These are phyloP conservation scores for Brachystomella parvula DNA, from an alignment of 1,140 invertebrate species.

Conservation along the genomic window DNA sequence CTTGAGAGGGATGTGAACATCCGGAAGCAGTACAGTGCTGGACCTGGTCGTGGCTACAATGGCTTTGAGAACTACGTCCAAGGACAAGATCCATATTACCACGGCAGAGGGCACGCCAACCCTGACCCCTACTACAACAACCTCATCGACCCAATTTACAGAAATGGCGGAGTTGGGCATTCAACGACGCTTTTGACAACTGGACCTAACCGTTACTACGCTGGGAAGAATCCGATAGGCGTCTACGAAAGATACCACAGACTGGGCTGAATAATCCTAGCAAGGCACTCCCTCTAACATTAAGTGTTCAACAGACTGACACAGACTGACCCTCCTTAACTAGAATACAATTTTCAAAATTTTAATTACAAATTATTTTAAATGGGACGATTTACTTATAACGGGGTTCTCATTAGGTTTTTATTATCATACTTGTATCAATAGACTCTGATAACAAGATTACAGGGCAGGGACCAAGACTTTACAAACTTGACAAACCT, in stretches of 20 bases:
- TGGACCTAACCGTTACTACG: constrained; percentile 8
- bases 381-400: no score
- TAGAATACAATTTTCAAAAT: no score
- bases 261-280: neutral
- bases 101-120: neutral
- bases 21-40: neutral
- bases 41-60: constrained; percentile 5
- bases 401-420: no score
- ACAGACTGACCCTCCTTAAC: no score
- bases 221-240: neutral
- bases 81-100: neutral
- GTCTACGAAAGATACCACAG: constrained; percentile 3
- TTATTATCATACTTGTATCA: no score
- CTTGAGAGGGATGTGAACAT: neutral
- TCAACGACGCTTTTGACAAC: neutral
- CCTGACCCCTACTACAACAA: constrained; percentile 7
- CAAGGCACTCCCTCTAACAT: no score
- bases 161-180: neutral
- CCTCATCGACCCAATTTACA: neutral
- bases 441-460: no score
- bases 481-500: no score
- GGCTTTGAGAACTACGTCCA: constrained; percentile 1
- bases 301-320: no score
- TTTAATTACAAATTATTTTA: no score
- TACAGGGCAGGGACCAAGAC: no score